Percentiles rank a stretch among this genome's conserved stretches.
These are phyloP conservation scores for Hypomecis punctinalis DNA, from an alignment of 2,888 invertebrate species.

Conservation along the genomic window DNA sequence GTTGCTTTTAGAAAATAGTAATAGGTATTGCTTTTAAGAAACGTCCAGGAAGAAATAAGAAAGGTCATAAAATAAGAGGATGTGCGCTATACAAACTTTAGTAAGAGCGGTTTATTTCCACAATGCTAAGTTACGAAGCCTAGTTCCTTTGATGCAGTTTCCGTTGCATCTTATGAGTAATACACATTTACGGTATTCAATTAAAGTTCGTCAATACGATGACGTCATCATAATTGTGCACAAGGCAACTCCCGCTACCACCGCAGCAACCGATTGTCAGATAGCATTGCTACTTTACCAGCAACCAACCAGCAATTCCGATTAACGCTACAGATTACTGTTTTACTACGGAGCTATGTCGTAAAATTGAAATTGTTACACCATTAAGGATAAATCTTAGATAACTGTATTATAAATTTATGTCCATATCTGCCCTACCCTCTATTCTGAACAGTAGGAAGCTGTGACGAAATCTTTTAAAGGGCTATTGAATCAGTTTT, in stretches of 20 bases:
- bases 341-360: slow-evolving; percentile 7
- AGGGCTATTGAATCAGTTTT: slow-evolving; percentile 24
- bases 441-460: slow-evolving; percentile 8
- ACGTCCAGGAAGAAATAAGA: no score
- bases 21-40: no score
- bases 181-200: no score
- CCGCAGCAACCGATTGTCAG: slow-evolving; percentile 46
- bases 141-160: no score
- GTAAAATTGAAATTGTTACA: slow-evolving; percentile 19
- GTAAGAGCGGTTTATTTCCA: no score
- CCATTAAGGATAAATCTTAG: slow-evolving; percentile 5
- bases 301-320: slow-evolving; percentile 34
- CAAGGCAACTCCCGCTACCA: slow-evolving; percentile 51
- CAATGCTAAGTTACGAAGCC: no score
- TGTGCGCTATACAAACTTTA: no score
- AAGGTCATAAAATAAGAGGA: no score
- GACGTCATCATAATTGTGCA: slow-evolving; percentile 55
- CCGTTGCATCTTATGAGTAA: no score
- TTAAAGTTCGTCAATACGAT: slow-evolving; percentile 44
- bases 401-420: neutral
- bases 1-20: no score
- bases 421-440: slow-evolving; percentile 11
- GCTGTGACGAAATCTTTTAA: slow-evolving; percentile 21
- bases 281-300: slow-evolving; percentile 41
- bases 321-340: slow-evolving; percentile 36